Evolutionary conservation across 2,113 vertebrate species (phyloP), one percentile per base, ranked within the genome.

Genomic region (Podiceps cristatus): DNA sequence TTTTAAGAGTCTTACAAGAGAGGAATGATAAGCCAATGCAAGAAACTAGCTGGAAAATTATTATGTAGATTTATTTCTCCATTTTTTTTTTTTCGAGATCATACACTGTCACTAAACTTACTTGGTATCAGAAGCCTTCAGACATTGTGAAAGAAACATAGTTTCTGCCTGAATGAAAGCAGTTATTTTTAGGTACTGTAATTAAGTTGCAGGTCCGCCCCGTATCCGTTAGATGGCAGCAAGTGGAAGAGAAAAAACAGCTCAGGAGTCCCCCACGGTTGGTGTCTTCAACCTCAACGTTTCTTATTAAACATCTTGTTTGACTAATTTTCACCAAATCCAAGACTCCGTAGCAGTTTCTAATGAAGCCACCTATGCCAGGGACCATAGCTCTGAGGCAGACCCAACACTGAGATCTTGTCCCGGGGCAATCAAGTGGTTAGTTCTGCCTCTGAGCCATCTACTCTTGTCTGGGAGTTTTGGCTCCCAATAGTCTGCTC

Each of bases 191-290:
- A 22, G 37, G 8, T 7, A 1, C 0, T 1, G 42, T 55, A 47
- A 22, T 83, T 69, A 18, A 33, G 62, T 42, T 49, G 89, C 45
- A 74, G 22, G 31, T 45, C 10, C 66, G 8, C 2, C 27, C 8
- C 12, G 52, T 72, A 52, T 31, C 96, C 98, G 19, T 86, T 97
- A 98, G 98, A 96, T 98, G 98, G 98, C 98, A 98, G 97, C 95
- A 98, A 81, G 59, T 63, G 67, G 94, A 93, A 97, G 84, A 35
- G 79, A 91, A 96, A 96, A 40, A 18, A 49, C 47, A 59, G 42
- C 0, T 0, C 29, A 14, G 28, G 12, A 6, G 59, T 25, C 11
- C 10, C 23, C 4, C 3, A 0, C 0, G 2, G 8, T 17, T 23
- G 8, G 3, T 33, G 45, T 19, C 1, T 40, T 77, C 37, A 22